phyloP scores from a whole-genome alignment of 2,113 vertebrate genomes.

The Tupaia chinensis region DNA sequence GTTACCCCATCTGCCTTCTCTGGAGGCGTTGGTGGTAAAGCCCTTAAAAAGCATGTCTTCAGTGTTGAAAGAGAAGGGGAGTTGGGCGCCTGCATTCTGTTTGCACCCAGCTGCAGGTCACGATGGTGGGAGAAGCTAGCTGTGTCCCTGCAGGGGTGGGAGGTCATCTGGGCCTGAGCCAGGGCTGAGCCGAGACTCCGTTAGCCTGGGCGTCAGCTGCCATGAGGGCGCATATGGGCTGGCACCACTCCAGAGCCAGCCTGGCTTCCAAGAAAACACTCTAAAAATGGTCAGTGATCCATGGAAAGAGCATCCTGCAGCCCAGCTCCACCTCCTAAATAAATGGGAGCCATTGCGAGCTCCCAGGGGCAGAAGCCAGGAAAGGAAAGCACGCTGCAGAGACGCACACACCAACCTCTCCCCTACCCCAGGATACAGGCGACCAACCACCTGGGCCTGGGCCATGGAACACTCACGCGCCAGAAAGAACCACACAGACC shows the following conservation, averaged over 20 bases:
- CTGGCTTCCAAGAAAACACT: slow-evolving; percentile 45
- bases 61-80: neutral
- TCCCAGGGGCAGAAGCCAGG: neutral
- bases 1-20: neutral
- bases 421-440: accelerated
- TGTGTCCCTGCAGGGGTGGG: neutral
- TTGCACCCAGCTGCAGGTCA: neutral
- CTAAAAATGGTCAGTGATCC: neutral
- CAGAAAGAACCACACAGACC: neutral
- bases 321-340: neutral
- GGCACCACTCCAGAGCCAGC: neutral
- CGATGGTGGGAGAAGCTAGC: neutral
- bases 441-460: neutral
- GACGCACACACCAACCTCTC: neutral
- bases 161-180: neutral
- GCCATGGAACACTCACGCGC: accelerated
- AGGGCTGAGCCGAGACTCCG: neutral
- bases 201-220: neutral
- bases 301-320: neutral
- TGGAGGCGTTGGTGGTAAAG: neutral
- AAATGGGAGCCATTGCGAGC: neutral
- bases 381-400: neutral
- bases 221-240: neutral
- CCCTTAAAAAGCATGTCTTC: neutral
- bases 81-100: neutral